Percentiles rank a stretch among this genome's conserved stretches.
Evolutionary conservation across 2,113 vertebrate species (phyloP).

Genomic region (Cyanoramphus novaezelandiae): DNA sequence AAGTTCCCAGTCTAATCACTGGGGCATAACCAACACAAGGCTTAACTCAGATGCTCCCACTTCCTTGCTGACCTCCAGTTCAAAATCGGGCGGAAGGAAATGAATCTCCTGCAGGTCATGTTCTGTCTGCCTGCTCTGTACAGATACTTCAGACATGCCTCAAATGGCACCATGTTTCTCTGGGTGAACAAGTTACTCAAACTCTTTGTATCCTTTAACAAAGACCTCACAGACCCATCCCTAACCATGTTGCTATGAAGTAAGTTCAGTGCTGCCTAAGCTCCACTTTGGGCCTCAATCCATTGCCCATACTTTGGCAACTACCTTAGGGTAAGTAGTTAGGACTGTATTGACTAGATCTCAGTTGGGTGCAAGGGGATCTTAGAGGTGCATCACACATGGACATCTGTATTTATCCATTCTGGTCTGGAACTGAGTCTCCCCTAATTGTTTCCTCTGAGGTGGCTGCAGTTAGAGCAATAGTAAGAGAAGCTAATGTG

Average conservation of each 20-base stretch:
- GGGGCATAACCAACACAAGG: too few relatives aligned
- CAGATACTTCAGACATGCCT: neutral
- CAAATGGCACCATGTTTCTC: rapidly evolving
- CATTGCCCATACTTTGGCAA: neutral
- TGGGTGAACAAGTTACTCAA: neutral
- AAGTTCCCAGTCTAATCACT: neutral
- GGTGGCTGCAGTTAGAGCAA: neutral
- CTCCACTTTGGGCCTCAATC: neutral
- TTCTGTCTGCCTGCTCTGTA: neutral
- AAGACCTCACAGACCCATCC: neutral
- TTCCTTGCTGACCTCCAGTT: neutral
- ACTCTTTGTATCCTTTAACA: neutral
- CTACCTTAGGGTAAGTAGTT: neutral
- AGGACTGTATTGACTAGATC: neutral
- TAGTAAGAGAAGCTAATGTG: neutral
- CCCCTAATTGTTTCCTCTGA: neutral
- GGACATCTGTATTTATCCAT: neutral
- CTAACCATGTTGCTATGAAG: neutral
- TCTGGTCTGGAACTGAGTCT: neutral
- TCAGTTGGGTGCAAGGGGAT: neutral
- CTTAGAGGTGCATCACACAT: neutral
- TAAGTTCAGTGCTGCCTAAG: neutral
- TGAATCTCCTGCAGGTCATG: neutral
- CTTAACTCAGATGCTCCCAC: neutral
- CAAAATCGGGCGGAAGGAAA: neutral